phyloP scores from a whole-genome alignment of 37 sponge, comb jelly and placozoan genomes.

The Halisarca cf. caerulea region DNA sequence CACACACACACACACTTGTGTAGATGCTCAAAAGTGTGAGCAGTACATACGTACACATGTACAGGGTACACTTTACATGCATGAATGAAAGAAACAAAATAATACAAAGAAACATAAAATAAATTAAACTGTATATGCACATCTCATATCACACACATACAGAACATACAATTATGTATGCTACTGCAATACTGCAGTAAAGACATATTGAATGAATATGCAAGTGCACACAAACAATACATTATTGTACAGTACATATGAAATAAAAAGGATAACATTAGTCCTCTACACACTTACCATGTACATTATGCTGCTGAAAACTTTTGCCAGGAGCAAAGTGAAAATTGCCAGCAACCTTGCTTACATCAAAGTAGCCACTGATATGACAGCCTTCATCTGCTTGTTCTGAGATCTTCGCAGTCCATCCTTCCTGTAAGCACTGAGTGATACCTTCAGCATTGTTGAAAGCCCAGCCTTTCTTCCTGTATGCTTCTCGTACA shows the following conservation, averaged over 20 bases:
- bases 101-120: too few species aligned
- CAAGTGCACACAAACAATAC: neutral
- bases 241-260: too few species aligned
- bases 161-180: too few species aligned
- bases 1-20: too few species aligned
- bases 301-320: conserved; percentile 91
- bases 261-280: neutral
- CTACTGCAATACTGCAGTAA: too few species aligned
- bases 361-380: conserved; percentile 85
- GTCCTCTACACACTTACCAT: conserved; percentile 63
- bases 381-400: conserved; percentile 89
- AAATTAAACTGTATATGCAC: too few species aligned
- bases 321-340: conserved; percentile 99
- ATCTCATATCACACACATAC: too few species aligned
- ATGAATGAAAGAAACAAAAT: too few species aligned
- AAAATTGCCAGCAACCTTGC: conserved; percentile 98
- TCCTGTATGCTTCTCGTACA: conserved; percentile 94
- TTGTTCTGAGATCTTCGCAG: conserved; percentile 72
- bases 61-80: too few species aligned
- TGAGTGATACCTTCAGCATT: conserved; percentile 70
- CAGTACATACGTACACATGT: too few species aligned
- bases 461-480: conserved; percentile 97
- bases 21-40: too few species aligned
- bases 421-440: conserved; percentile 92
- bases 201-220: neutral